Evolutionary conservation across 2,888 invertebrate species (phyloP), one percentile per base, ranked within the genome.

Genomic region (Eretmocerus hayati): DNA sequence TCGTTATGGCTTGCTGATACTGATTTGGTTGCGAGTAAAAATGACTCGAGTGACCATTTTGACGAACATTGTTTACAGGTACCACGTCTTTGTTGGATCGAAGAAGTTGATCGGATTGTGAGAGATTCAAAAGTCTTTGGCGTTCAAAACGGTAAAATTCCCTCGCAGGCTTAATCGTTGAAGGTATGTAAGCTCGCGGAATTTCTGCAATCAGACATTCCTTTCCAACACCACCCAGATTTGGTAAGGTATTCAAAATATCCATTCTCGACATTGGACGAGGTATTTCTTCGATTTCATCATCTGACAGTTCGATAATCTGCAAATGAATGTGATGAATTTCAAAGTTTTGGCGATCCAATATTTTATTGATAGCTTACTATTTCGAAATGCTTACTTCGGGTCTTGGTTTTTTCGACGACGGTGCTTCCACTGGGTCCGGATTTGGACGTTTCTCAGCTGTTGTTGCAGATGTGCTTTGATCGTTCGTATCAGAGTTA

Each of bases 251-350:
- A 52, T 69, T 65, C 18, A 71, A 55, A 50, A 71, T 62, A 39
- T 70, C 68, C 62, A 62, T 62, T 45, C 65, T 58, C 4, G 68
- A 60, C 59, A 66, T 55, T 4, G 60, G 59, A 4, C 53, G 54
- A 2, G 63, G 65, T 21, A 67, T 59, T 53, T 67, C 66, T 51
- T 71, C 64, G 39, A 69, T 60, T 36, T 71, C 71, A 32, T 71
- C 71, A 26, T 71, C 71, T 1, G 71, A 71, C 20, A 71, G 56
- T 50, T 71, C 69, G 33, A 70, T 71, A 3, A 69, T 57, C 69
- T 69, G 30, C 26, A 26, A 26, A 26, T 11, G 11, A 26, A 26
- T 26, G n/a, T n/a, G n/a, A n/a, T n/a, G n/a, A n/a, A n/a, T n/a
- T n/a, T n/a, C n/a, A n/a, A n/a, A n/a, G n/a, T n/a, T 42, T 5